phyloP scores from a whole-genome alignment of 2,888 invertebrate genomes.

The Drosophila melanosoma region DNA sequence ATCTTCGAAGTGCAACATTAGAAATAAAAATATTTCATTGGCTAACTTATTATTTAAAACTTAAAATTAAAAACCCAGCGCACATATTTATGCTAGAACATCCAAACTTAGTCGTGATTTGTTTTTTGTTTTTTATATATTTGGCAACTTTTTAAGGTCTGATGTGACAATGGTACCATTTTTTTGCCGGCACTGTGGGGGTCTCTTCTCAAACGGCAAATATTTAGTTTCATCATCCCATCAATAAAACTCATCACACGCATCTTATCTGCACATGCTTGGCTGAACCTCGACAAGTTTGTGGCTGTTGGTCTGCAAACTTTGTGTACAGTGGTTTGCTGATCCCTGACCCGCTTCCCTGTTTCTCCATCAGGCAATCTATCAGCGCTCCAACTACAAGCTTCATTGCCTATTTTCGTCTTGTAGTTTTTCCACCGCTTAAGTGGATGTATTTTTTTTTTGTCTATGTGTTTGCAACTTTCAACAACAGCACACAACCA shows the following conservation, averaged over 20 bases:
- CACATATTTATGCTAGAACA: background rate
- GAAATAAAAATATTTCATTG: background rate
- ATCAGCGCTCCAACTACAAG: background rate
- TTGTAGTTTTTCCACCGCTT: slow-evolving; percentile 42
- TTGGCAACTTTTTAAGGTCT: background rate
- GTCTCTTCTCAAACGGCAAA: background rate
- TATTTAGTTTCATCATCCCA: slow-evolving; percentile 27
- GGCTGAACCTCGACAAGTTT: slow-evolving; percentile 42
- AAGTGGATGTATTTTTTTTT: slow-evolving; percentile 43
- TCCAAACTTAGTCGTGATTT: background rate
- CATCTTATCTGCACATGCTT: slow-evolving; percentile 49
- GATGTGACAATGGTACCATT: background rate
- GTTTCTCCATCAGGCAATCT: background rate
- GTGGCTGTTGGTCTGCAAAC: slow-evolving; percentile 39
- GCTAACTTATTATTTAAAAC: background rate
- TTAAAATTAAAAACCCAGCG: background rate
- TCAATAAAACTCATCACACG: slow-evolving; percentile 69
- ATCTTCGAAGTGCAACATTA: background rate
- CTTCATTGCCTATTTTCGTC: slow-evolving; percentile 6
- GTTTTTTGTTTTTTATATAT: background rate
- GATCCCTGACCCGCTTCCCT: slow-evolving; percentile 6
- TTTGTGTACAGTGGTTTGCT: slow-evolving; percentile 24
- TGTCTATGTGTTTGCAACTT: slow-evolving; percentile 53
- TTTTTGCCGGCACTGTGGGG: background rate
- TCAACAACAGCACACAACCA: background rate